Evolutionary conservation across 2,113 vertebrate genomes (phyloP).

Genomic region (Poeciliopsis prolifica): DNA sequence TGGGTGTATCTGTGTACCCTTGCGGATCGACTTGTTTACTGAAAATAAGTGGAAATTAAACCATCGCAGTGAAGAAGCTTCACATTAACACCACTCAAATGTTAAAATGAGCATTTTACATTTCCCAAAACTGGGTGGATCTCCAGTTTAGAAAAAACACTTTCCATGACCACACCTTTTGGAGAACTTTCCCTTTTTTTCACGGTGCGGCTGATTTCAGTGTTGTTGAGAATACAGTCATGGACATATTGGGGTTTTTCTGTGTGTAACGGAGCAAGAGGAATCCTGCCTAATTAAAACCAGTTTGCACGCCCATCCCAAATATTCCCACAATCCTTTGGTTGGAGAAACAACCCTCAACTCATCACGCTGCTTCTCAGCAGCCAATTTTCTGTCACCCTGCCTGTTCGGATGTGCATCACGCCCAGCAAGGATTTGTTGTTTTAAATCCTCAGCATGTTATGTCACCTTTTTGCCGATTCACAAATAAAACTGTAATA

Average conservation of each 20-base stretch:
- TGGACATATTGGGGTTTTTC: neutral
- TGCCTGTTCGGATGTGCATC: conserved; percentile 19
- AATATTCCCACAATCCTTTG: conserved; percentile 42
- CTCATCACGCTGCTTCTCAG: conserved; percentile 43
- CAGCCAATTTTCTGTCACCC: conserved; percentile 51
- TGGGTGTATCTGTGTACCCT: neutral
- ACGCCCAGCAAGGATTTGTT: conserved; percentile 9
- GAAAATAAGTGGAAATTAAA: conserved; percentile 28
- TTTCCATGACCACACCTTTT: conserved; percentile 63
- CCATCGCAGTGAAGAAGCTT: conserved; percentile 26
- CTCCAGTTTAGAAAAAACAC: conserved; percentile 30
- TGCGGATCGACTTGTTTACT: conserved; percentile 11
- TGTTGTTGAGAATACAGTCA: conserved; percentile 20
- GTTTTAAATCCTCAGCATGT: neutral
- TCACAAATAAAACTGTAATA: neutral
- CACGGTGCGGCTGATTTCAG: conserved; percentile 15
- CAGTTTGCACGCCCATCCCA: conserved; percentile 38
- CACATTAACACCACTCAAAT: conserved; percentile 1
- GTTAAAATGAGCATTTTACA: neutral
- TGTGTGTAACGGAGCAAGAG: conserved; percentile 25
- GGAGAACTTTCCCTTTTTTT: conserved; percentile 32
- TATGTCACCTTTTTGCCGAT: neutral
- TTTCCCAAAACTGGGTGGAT: conserved; percentile 27
- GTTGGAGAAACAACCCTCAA: conserved; percentile 44
- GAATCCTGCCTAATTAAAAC: conserved; percentile 42